phyloP scores from a whole-genome alignment of 2,113 vertebrate genomes.

The Odontophorus gujanensis region DNA sequence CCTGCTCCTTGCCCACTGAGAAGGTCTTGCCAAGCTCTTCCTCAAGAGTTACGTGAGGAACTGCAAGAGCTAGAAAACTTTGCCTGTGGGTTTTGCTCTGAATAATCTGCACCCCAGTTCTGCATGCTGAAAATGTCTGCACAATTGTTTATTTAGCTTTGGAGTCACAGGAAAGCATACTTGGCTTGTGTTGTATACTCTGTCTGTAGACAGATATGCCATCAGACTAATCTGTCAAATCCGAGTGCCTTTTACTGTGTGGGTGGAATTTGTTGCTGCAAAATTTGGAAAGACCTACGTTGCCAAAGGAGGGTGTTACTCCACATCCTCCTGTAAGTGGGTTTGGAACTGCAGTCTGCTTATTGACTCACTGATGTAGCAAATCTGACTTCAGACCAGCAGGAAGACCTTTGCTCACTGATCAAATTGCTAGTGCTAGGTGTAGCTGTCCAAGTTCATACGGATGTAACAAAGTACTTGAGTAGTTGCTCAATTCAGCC shows the following conservation, averaged over 20 bases:
- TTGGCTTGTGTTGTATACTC: not conserved
- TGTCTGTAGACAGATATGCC: not conserved
- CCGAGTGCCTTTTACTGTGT: not conserved
- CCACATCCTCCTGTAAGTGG: not conserved
- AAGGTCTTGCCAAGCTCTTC: accelerated
- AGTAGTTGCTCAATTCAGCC: not conserved
- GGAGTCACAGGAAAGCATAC: not conserved
- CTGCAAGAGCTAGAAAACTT: not conserved
- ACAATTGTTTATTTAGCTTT: not conserved
- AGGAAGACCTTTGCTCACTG: accelerated
- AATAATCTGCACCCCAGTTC: not conserved
- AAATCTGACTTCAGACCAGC: not conserved
- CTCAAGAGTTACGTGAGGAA: not conserved
- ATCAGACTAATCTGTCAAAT: not conserved
- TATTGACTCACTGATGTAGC: not conserved
- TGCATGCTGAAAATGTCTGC: not conserved
- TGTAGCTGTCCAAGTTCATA: not conserved
- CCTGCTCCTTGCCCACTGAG: not conserved
- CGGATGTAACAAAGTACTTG: not conserved
- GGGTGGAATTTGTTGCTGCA: not conserved
- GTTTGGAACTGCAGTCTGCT: not conserved
- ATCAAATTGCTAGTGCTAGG: not conserved
- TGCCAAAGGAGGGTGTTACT: not conserved
- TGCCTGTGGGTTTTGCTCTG: not conserved
- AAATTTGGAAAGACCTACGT: not conserved